phyloP scores from a whole-genome alignment of 2,797 vertebrate genomes.

The Falco novaeseelandiae region DNA sequence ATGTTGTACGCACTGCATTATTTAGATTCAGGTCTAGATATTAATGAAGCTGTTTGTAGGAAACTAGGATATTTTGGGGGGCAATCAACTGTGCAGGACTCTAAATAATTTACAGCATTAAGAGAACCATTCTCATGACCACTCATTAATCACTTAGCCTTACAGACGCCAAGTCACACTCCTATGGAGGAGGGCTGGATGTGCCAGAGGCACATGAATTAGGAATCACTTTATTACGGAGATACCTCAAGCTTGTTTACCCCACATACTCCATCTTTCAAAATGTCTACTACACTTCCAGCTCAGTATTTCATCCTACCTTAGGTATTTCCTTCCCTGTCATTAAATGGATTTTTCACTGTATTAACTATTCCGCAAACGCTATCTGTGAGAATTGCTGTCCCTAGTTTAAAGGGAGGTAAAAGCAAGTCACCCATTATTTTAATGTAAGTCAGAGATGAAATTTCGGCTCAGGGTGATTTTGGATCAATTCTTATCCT shows the following conservation, averaged over 20 bases:
- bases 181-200: not conserved
- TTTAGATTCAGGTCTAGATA: not conserved
- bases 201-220: conserved; percentile 36
- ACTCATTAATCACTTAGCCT: conserved; percentile 16
- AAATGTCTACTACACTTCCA: not conserved
- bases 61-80: conserved; percentile 38
- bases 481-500: not conserved
- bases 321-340: not conserved
- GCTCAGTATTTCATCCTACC: conserved; percentile 11
- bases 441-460: not conserved
- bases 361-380: not conserved
- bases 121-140: conserved; percentile 7
- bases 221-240: conserved; percentile 48
- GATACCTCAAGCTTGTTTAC: conserved; percentile 57
- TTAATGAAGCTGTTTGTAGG: conserved; percentile 50
- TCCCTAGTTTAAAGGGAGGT: not conserved
- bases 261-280: conserved; percentile 21
- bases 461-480: not conserved
- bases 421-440: not conserved
- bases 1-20: not conserved
- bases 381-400: not conserved
- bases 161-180: not conserved
- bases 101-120: conserved; percentile 54
- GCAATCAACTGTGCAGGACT: conserved; percentile 33
- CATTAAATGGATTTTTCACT: conserved; percentile 22